Evolutionary conservation across 2,888 invertebrate species (phyloP).

Genomic region (Rhamnusium bicolor): DNA sequence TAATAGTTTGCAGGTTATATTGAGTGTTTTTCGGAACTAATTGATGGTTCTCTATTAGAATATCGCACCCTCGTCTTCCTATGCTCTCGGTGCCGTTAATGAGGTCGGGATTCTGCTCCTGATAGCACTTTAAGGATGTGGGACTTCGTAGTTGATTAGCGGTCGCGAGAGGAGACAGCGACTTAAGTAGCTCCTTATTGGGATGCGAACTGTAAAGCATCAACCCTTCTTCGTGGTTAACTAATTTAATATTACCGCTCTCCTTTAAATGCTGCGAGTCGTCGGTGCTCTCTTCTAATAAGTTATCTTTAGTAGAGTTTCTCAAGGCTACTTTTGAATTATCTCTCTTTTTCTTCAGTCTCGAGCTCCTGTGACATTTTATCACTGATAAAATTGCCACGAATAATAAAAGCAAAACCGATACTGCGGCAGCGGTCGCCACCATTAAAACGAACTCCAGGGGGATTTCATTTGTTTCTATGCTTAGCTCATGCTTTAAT

Average conservation of each 20-base stretch:
- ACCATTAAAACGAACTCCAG: conserved; percentile 82
- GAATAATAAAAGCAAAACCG: conserved; percentile 78
- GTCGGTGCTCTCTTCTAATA: conserved; percentile 63
- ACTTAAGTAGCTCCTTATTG: conserved; percentile 60
- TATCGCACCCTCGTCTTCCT: conserved; percentile 55
- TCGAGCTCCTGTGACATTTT: conserved; percentile 67
- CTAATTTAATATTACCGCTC: conserved; percentile 56
- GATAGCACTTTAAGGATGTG: conserved; percentile 72
- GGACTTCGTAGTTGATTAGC: conserved; percentile 75
- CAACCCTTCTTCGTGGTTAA: conserved; percentile 59
- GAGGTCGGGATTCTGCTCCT: conserved; percentile 85
- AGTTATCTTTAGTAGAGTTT: conserved; percentile 65
- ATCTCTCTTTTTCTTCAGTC: conserved; percentile 74
- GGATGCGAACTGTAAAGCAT: conserved; percentile 65
- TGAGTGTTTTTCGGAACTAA: conserved; percentile 39
- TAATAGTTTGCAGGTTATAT: conserved; percentile 41
- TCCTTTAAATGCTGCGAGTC: conserved; percentile 63
- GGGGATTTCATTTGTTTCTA: conserved; percentile 53
- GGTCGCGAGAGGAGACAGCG: conserved; percentile 61
- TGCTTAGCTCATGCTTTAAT: conserved; percentile 74
- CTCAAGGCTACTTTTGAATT: conserved; percentile 71
- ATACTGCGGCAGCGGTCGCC: conserved; percentile 78
- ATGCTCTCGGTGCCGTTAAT: conserved; percentile 84
- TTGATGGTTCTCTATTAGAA: conserved; percentile 40
- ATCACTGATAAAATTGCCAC: conserved; percentile 79